Conservation (phyloP, 2,113 vertebrate species). For the Thymallus thymallus region DNA sequence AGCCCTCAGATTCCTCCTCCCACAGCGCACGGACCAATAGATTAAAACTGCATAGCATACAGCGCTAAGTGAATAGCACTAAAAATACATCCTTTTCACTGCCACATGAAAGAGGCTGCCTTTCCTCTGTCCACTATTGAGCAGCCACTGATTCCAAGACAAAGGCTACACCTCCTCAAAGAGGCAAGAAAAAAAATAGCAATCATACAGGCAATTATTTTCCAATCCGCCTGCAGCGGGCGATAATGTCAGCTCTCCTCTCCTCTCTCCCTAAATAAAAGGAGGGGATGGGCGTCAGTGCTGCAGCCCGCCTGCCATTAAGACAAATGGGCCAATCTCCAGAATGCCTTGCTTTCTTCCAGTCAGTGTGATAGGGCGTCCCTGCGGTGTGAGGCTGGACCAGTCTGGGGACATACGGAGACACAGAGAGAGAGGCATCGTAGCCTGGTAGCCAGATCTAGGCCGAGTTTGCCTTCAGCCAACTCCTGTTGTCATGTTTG, state of each 20-base stretch:
- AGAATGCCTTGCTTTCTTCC: conserved; percentile 67
- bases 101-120: conserved; percentile 74
- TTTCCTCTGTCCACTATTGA: conserved; percentile 75
- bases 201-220: conserved; percentile 79
- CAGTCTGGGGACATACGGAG: conserved; percentile 23
- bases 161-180: conserved; percentile 77
- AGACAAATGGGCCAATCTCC: conserved; percentile 69
- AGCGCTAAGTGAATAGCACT: conserved; percentile 67
- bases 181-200: conserved; percentile 74
- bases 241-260: conserved; percentile 75
- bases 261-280: conserved; percentile 70
- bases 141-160: conserved; percentile 75
- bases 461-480: conserved; percentile 20
- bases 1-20: conserved; percentile 60
- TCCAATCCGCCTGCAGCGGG: conserved; percentile 75
- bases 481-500: too few relatives aligned
- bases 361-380: conserved; percentile 64
- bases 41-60: conserved; percentile 73
- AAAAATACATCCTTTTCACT: conserved; percentile 75
- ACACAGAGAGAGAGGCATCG: conserved; percentile 9
- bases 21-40: conserved; percentile 59
- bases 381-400: conserved; percentile 60
- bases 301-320: conserved; percentile 55
- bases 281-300: conserved; percentile 62
- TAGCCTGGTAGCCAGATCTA: neutral